Conservation (phyloP, 2,113 vertebrate species). For the Oostethus manadensis region DNA sequence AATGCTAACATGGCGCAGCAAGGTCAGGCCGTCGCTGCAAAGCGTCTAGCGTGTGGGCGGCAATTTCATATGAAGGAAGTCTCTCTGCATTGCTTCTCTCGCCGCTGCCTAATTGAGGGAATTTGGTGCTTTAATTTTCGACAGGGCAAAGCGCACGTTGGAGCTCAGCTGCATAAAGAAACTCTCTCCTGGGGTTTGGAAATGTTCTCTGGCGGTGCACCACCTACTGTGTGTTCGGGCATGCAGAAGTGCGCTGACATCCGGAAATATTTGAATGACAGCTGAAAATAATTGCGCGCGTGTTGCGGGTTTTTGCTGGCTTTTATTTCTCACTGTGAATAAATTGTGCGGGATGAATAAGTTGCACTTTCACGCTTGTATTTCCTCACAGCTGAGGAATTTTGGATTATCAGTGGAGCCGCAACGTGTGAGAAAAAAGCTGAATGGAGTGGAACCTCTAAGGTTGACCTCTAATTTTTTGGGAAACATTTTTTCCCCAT, state of each 20-base stretch:
- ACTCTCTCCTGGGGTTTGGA: slow-evolving; percentile 17
- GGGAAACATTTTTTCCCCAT: too few relatives aligned
- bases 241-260: slow-evolving; percentile 11
- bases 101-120: slow-evolving; percentile 13
- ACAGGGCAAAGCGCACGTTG: slow-evolving; percentile 15
- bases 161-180: slow-evolving; percentile 43
- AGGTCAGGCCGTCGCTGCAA: slow-evolving; percentile 23
- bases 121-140: slow-evolving; percentile 25
- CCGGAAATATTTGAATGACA: slow-evolving; percentile 12
- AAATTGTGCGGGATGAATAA: neutral
- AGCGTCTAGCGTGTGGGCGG: slow-evolving; percentile 13
- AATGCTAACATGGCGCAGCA: slow-evolving; percentile 45
- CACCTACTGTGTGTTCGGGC: slow-evolving; percentile 22
- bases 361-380: too few relatives aligned
- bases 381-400: neutral
- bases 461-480: too few relatives aligned
- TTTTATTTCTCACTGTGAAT: neutral
- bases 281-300: slow-evolving; percentile 14
- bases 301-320: slow-evolving; percentile 1
- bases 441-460: neutral
- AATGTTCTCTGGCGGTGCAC: slow-evolving; percentile 9
- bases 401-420: neutral
- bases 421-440: too few relatives aligned
- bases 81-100: neutral
- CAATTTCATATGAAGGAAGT: neutral